Evolutionary conservation across 2,113 vertebrate genomes (phyloP).

Genomic region (Pelecanoides urinatrix): DNA sequence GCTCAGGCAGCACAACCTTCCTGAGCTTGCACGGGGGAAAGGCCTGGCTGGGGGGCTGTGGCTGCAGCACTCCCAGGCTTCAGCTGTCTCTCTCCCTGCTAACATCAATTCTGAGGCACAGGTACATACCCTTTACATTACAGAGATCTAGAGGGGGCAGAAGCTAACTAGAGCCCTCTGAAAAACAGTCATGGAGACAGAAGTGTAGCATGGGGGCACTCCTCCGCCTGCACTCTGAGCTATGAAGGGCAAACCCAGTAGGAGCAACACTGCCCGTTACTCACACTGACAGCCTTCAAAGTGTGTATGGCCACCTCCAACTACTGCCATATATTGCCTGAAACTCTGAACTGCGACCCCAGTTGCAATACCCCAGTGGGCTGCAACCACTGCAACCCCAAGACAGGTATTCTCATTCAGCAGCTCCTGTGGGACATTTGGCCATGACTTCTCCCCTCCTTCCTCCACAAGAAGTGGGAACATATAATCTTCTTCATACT

Average conservation of each 20-base stretch:
- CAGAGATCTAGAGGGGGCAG: not conserved
- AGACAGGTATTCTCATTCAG: not conserved
- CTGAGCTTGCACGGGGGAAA: accelerated
- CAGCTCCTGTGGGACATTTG: not conserved
- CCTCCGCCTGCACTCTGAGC: not conserved
- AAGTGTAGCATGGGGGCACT: too few species aligned
- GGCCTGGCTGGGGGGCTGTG: not conserved
- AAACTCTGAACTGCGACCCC: not conserved
- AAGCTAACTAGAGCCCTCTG: not conserved
- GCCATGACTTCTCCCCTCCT: not conserved
- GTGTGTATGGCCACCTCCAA: not conserved
- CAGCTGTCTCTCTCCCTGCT: not conserved
- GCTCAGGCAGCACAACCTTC: not conserved
- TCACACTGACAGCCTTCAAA: not conserved
- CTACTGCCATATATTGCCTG: not conserved
- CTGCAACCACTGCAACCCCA: not conserved
- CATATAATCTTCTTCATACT: not conserved
- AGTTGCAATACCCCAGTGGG: not conserved
- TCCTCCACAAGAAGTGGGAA: not conserved
- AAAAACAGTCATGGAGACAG: not conserved
- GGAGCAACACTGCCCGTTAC: accelerated
- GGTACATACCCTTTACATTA: accelerated
- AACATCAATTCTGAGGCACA: not conserved
- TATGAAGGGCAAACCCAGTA: not conserved
- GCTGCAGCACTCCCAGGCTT: not conserved